Evolutionary conservation across 2,888 invertebrate species (phyloP), one percentile per base, ranked within the genome.

Genomic region (Cheilosia soror): DNA sequence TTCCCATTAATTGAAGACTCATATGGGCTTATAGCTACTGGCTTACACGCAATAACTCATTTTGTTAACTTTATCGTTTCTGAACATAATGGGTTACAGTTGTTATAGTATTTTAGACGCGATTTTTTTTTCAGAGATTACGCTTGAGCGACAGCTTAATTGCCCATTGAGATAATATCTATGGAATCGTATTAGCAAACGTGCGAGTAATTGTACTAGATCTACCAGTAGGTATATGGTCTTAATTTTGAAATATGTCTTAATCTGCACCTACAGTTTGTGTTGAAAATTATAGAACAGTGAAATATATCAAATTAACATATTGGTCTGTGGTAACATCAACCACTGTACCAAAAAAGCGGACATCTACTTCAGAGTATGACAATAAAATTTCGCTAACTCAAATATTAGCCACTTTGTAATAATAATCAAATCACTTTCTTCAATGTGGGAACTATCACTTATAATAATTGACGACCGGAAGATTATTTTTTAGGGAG

Each of bases 21-120:
- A 13, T 29, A 5, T 47, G 37, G 15, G 4, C 13, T 37, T 2
- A n/a, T n/a, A 9, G 72, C 62, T 73, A 51, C 72, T 78, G 62
- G 33, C 25, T 83, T 63, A 82, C 72, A 49, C 42, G 68, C 42
- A 37, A 73, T 78, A 78, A 73, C 55, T 78, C 51, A 73, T 63
- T 33, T 66, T 57, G 6, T 58, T 49, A 58, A 58, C 49, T 31
- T 66, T 31, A 66, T 42, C 29, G 42, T 58, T 51, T 66, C 27
- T 47, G 47, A 40, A 49, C 9, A 33, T 68, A 84, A 68, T 78
- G 25, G 15, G 20, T 11, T 37, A 11, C 11, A 15, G 53, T 57
- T 65, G 78, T 57, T 51, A 49, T 57, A 62, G 29, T 27, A 44
- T n/a, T 44, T 72, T 55, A 53, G 33, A 44, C 31, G 53, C 11